A percentile compares a stretch with the other conserved stretches of the same genome.
Conservation (phyloP, 2,113 vertebrate genomes). For the Passerina amoena region DNA sequence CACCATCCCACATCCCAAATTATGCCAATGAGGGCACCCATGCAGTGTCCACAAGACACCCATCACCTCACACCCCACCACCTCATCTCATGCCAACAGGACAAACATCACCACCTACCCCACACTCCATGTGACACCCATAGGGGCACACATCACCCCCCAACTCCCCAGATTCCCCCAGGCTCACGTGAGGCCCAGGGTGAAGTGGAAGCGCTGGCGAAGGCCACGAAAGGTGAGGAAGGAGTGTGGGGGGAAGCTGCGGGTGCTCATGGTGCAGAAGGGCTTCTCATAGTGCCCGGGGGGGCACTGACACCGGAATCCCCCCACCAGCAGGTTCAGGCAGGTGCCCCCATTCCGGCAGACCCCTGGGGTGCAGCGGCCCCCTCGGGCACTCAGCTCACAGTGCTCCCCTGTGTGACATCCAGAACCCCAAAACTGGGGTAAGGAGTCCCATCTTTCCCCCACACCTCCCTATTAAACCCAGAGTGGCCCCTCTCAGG, state of each 20-base stretch:
- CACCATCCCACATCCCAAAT: background rate
- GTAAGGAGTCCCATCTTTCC: background rate
- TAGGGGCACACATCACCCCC: background rate
- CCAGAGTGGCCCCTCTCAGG: background rate
- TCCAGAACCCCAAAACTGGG: background rate
- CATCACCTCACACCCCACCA: background rate
- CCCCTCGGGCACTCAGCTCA: slow-evolving; percentile 85
- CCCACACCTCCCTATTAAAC: background rate
- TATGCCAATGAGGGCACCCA: background rate
- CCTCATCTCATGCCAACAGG: rapidly evolving
- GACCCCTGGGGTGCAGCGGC: slow-evolving; percentile 85
- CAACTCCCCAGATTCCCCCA: background rate
- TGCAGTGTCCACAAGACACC: background rate
- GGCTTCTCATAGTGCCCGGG: slow-evolving; percentile 88
- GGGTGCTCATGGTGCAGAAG: slow-evolving; percentile 90
- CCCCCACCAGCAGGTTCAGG: slow-evolving; percentile 91
- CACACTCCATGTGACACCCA: background rate
- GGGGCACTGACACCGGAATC: slow-evolving; percentile 91
- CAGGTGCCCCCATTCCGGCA: slow-evolving; percentile 91
- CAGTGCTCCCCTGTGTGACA: slow-evolving; percentile 80
- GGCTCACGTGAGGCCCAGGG: slow-evolving; percentile 88
- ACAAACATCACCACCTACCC: background rate
- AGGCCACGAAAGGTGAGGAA: slow-evolving; percentile 94
- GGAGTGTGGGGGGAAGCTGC: slow-evolving; percentile 87
- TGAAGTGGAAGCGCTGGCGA: slow-evolving; percentile 95